phyloP scores from a whole-genome alignment of 2,797 vertebrate genomes.

The Sitta carolinensis region DNA sequence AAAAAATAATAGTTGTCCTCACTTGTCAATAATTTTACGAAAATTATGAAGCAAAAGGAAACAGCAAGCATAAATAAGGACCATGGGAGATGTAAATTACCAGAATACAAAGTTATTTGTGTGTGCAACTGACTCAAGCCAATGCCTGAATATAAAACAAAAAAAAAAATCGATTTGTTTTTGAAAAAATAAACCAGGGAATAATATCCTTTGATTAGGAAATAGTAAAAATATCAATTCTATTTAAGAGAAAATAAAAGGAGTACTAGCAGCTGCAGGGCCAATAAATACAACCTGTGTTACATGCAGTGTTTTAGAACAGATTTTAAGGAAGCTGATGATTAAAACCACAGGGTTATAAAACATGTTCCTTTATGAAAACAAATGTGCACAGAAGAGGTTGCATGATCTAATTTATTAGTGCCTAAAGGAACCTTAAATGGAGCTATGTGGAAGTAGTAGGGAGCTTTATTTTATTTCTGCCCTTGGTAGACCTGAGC shows the following conservation, averaged over 20 bases:
- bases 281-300: background rate
- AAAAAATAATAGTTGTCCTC: background rate
- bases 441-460: background rate
- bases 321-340: background rate
- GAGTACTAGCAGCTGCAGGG: background rate
- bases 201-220: background rate
- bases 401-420: background rate
- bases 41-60: background rate
- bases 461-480: background rate
- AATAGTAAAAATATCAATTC: background rate
- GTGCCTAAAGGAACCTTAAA: background rate
- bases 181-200: background rate
- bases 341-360: background rate
- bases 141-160: background rate
- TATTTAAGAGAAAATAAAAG: background rate
- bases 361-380: background rate
- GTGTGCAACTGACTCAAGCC: background rate
- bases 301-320: background rate
- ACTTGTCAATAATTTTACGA: background rate
- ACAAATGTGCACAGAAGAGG: background rate
- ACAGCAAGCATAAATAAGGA: background rate
- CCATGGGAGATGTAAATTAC: background rate
- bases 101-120: background rate
- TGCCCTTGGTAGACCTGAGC: background rate
- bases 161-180: accelerated